Percentiles rank a stretch among this genome's conserved stretches.
Conservation (phyloP, 2,113 vertebrate species). For the Australoheros scitulus region DNA sequence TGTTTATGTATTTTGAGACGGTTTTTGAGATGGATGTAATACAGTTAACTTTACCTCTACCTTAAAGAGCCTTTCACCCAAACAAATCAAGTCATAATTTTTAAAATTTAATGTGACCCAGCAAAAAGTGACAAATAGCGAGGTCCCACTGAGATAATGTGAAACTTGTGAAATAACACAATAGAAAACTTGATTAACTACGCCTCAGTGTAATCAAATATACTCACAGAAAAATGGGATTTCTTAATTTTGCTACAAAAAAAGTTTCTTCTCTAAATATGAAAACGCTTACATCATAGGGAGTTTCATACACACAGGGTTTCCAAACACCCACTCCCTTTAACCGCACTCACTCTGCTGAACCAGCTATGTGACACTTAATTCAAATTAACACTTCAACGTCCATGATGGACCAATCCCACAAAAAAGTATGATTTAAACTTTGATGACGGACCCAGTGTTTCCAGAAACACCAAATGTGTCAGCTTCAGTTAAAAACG, state of each 20-base stretch:
- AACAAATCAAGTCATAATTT: constrained; percentile 28
- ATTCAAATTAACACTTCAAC: neutral
- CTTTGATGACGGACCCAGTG: neutral
- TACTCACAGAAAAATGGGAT: constrained; percentile 23
- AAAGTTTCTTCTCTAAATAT: constrained; percentile 18
- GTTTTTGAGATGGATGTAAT: constrained; percentile 7
- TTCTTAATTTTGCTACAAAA: constrained; percentile 42
- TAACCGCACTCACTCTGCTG: constrained; percentile 30
- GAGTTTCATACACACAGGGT: constrained; percentile 1
- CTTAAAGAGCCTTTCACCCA: constrained; percentile 11
- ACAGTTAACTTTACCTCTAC: neutral
- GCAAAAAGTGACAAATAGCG: neutral
- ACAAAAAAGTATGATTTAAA: neutral
- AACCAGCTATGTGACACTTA: neutral
- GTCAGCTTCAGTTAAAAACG: neutral
- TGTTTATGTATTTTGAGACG: constrained; percentile 32
- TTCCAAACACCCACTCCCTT: constrained; percentile 46
- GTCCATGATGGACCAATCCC: neutral
- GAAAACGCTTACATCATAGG: constrained; percentile 40
- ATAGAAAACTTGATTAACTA: neutral
- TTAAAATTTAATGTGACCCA: neutral
- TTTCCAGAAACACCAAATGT: neutral
- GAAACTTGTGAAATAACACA: neutral
- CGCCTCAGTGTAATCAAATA: constrained; percentile 4
- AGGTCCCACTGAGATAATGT: constrained; percentile 9